A percentile compares a stretch with the other conserved stretches of the same genome.
phyloP scores from a whole-genome alignment of 2,888 invertebrate species.

The Patella caerulea region DNA sequence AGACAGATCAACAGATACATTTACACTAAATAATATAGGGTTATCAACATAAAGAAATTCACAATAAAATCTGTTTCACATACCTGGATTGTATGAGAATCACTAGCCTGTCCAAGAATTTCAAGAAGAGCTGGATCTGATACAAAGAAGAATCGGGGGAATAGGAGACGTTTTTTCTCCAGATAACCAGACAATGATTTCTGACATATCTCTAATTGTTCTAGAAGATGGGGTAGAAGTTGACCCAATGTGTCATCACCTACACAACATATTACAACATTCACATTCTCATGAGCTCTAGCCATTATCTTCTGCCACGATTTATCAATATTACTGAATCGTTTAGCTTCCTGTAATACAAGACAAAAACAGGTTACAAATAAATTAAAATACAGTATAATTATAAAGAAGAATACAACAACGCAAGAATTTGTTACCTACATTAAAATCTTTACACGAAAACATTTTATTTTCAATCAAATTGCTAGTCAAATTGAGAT shows the following conservation, averaged over 20 bases:
- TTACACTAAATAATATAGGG: too few species aligned
- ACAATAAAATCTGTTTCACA: not conserved
- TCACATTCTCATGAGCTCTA: conserved; percentile 94
- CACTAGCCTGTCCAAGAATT: conserved; percentile 72
- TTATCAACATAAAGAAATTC: too few species aligned
- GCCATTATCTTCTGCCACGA: conserved; percentile 96
- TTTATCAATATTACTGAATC: conserved; percentile 95
- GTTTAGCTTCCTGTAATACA: conserved; percentile 65
- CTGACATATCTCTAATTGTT: conserved; percentile 95
- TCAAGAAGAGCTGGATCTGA: conserved; percentile 72
- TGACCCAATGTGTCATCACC: conserved; percentile 94
- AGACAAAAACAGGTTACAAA: not conserved
- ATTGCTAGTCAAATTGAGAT: too few species aligned
- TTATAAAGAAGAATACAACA: not conserved
- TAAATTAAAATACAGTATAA: not conserved
- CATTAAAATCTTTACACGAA: not conserved
- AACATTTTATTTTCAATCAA: not conserved
- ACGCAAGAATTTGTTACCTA: not conserved
- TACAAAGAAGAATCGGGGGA: conserved; percentile 72
- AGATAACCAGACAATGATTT: conserved; percentile 90
- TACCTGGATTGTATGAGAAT: conserved; percentile 73
- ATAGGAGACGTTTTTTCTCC: conserved; percentile 71
- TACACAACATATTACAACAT: conserved; percentile 95
- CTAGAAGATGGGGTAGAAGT: conserved; percentile 92
- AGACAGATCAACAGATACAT: too few species aligned